phyloP scores from a whole-genome alignment of 2,113 vertebrate genomes.

The Ibidorhyncha struthersii region DNA sequence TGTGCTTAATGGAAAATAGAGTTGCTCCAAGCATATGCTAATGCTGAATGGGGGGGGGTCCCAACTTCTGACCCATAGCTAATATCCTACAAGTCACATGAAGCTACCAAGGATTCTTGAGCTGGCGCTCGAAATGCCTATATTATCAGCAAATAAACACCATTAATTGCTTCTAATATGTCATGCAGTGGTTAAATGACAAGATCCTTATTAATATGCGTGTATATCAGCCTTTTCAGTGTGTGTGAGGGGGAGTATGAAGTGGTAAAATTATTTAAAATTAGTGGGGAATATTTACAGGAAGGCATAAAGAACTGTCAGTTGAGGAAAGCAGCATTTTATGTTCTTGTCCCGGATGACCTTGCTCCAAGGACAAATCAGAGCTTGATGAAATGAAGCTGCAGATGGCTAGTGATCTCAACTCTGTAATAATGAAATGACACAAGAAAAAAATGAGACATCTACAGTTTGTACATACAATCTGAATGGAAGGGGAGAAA shows the following conservation, averaged over 20 bases:
- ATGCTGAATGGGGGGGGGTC: slow-evolving; percentile 19
- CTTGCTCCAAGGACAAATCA: slow-evolving; percentile 76
- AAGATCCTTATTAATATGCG: slow-evolving; percentile 43
- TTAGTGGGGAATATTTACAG: slow-evolving; percentile 69
- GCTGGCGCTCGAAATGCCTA: slow-evolving; percentile 52
- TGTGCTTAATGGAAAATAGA: slow-evolving; percentile 48
- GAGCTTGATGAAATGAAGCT: slow-evolving; percentile 74
- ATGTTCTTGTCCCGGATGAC: slow-evolving; percentile 70
- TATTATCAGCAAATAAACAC: slow-evolving; percentile 67
- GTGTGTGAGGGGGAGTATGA: slow-evolving; percentile 17
- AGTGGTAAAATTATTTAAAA: slow-evolving; percentile 62
- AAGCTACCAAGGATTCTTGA: slow-evolving; percentile 57
- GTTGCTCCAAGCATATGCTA: slow-evolving; percentile 48
- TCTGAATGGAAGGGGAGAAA: slow-evolving; percentile 34
- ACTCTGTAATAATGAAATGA: slow-evolving; percentile 71
- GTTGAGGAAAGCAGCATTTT: slow-evolving; percentile 68
- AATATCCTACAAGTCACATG: slow-evolving; percentile 63
- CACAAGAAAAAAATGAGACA: slow-evolving; percentile 59
- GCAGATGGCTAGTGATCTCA: slow-evolving; percentile 73
- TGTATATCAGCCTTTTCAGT: slow-evolving; percentile 21
- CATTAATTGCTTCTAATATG: slow-evolving; percentile 55
- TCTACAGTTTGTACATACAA: slow-evolving; percentile 62
- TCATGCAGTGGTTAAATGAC: slow-evolving; percentile 35
- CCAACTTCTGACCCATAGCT: slow-evolving; percentile 70
- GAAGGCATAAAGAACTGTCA: slow-evolving; percentile 66